These are phyloP conservation scores for Meghimatium bilineatum DNA, from an alignment of 2,888 invertebrate species.

Conservation along the genomic window DNA sequence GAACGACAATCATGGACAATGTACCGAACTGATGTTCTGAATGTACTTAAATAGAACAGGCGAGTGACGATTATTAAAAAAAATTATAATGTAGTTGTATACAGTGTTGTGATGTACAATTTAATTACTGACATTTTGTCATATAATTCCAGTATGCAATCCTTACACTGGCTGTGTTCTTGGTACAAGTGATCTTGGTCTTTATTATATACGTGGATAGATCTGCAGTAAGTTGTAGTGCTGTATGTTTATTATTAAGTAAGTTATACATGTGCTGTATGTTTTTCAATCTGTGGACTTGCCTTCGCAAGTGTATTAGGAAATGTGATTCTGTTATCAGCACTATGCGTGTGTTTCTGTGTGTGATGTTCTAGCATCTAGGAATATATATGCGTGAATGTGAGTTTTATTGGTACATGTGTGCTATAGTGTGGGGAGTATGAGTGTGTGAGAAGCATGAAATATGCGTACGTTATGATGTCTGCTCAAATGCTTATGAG, in stretches of 20 bases:
- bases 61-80: no score
- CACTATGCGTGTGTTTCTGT: background rate
- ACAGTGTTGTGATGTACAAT: no score
- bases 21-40: no score
- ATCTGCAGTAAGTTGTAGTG: background rate
- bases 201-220: slow-evolving; percentile 20
- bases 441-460: no score
- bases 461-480: no score
- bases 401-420: no score
- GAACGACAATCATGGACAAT: no score
- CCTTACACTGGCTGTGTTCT: slow-evolving; percentile 12
- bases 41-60: no score
- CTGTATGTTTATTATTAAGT: background rate
- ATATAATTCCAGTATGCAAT: slow-evolving; percentile 19
- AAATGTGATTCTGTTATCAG: background rate
- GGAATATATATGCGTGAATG: no score
- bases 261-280: background rate
- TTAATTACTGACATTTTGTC: background rate
- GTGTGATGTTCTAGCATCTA: background rate
- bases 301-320: background rate
- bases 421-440: no score
- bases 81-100: no score
- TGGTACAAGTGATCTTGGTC: slow-evolving; percentile 11
- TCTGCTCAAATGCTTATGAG: no score
- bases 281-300: background rate